These are phyloP conservation scores for Lagria hirta DNA, from an alignment of 2,888 invertebrate species.

Conservation along the genomic window DNA sequence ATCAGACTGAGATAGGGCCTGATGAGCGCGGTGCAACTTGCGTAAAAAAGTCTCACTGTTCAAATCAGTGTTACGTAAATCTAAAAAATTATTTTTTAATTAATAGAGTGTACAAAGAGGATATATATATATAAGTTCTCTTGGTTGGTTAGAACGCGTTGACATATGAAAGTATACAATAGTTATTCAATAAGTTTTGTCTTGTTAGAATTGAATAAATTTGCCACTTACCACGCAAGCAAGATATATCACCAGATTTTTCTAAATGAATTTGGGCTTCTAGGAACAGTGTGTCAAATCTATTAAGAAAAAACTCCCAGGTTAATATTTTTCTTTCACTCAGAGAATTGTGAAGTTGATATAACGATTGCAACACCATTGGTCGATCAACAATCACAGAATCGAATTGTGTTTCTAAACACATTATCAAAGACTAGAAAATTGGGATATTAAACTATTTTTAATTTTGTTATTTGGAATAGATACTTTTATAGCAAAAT, in stretches of 20 bases:
- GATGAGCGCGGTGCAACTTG: constrained; percentile 86
- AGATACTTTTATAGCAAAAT: constrained; percentile 76
- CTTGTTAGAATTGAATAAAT: too few relatives aligned
- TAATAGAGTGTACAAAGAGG: neutral
- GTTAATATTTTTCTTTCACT: constrained; percentile 86
- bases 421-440: constrained; percentile 79
- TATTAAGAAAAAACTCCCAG: constrained; percentile 97
- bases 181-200: neutral
- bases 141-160: too few relatives aligned
- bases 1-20: constrained; percentile 78
- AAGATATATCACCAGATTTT: constrained; percentile 80
- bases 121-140: too few relatives aligned
- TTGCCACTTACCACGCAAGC: constrained; percentile 69
- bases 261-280: constrained; percentile 94
- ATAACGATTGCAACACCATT: constrained; percentile 92
- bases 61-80: constrained; percentile 84
- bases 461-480: constrained; percentile 16
- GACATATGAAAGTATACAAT: constrained; percentile 13
- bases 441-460: constrained; percentile 2
- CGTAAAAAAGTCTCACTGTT: constrained; percentile 82
- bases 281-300: constrained; percentile 92
- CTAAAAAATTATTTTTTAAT: constrained; percentile 58
- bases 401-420: constrained; percentile 98
- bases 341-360: constrained; percentile 90
- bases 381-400: constrained; percentile 94